These are phyloP conservation scores for Hapalemur alaotrensis DNA, from an alignment of 2,797 vertebrate species.

Conservation along the genomic window DNA sequence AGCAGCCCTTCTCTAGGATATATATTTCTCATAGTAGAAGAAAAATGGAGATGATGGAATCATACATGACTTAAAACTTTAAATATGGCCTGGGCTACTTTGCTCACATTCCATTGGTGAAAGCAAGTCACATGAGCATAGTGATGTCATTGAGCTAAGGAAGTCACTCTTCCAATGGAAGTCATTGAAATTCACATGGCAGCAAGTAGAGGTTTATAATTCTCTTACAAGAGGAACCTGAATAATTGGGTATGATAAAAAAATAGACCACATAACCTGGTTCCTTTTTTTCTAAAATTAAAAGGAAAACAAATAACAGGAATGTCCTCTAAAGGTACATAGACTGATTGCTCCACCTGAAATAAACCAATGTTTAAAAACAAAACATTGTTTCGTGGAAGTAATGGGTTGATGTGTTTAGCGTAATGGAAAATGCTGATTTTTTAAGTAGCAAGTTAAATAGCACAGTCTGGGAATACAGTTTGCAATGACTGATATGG, in stretches of 20 bases:
- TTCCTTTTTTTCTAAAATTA: neutral
- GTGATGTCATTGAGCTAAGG: neutral
- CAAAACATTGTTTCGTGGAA: neutral
- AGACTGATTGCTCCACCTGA: neutral
- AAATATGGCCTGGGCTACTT: neutral
- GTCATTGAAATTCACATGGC: neutral
- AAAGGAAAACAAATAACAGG: neutral
- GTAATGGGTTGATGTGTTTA: slow-evolving; percentile 36
- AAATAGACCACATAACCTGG: neutral
- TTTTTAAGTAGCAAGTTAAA: slow-evolving; percentile 66
- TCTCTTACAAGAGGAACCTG: neutral
- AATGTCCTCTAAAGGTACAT: neutral
- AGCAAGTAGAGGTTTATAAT: neutral
- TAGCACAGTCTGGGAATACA: slow-evolving; percentile 66
- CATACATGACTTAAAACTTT: neutral
- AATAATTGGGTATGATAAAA: neutral
- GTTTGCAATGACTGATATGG: slow-evolving; percentile 71
- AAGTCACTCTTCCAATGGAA: neutral
- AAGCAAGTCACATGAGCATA: neutral
- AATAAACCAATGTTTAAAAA: slow-evolving; percentile 49
- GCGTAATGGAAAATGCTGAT: slow-evolving; percentile 52
- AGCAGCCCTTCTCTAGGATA: neutral
- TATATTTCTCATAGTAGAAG: neutral
- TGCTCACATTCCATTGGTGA: neutral
- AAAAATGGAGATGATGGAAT: neutral